Evolutionary conservation across 2,797 vertebrate genomes (phyloP).

Genomic region (Onychomys torridus): DNA sequence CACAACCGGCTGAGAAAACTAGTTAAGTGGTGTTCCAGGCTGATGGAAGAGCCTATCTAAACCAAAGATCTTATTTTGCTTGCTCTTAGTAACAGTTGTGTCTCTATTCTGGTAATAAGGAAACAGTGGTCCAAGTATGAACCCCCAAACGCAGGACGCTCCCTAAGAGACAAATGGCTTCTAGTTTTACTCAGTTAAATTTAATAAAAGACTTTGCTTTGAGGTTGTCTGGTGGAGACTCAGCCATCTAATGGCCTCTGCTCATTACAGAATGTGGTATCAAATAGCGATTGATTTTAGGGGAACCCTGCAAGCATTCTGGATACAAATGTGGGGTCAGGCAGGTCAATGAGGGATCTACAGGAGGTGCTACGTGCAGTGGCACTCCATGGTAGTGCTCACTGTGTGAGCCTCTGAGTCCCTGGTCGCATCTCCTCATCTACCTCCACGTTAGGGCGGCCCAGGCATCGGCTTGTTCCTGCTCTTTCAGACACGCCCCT

Average conservation of each 20-base stretch:
- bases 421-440: not conserved
- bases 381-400: not conserved
- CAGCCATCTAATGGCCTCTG: not conserved
- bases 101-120: not conserved
- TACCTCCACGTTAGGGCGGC: not conserved
- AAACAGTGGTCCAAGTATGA: not conserved
- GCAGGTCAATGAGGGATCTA: not conserved
- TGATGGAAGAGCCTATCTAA: not conserved
- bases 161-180: slow-evolving; percentile 6
- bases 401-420: not conserved
- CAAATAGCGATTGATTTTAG: not conserved
- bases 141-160: not conserved
- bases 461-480: not conserved
- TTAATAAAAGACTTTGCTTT: slow-evolving; percentile 39
- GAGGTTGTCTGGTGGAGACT: not conserved
- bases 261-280: not conserved
- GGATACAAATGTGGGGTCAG: not conserved
- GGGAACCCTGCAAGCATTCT: not conserved
- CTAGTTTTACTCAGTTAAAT: not conserved
- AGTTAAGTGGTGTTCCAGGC: not conserved
- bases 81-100: not conserved
- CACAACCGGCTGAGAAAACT: not conserved
- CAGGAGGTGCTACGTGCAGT: not conserved
- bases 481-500: not conserved
- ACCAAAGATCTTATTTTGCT: slow-evolving; percentile 8